Evolutionary conservation across 1,140 invertebrate genomes (phyloP), one percentile per base, ranked within the genome.

Genomic region (Achatina immaculata): DNA sequence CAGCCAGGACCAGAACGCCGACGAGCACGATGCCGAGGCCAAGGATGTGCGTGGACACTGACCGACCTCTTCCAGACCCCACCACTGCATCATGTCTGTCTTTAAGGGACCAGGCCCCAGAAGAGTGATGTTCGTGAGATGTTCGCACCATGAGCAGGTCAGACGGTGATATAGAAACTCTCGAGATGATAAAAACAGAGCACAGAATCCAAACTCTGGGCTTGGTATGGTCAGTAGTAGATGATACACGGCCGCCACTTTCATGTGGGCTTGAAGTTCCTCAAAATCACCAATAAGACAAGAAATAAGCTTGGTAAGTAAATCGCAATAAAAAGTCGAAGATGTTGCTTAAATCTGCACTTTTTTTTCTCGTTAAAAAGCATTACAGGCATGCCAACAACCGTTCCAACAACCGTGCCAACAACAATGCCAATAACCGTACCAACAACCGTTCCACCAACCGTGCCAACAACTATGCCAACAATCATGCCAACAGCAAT

Each of bases 21-120:
- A 83, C 82, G 28, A 84, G 51, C 34, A 85, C 38, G 36, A 87
- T 80, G 19, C 86, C 86, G 6, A 85, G 43, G 21, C 81, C 86
- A 34, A 87, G 73, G 66, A 86, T 86, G n/a, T 75, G 74, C 34
- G 71, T 83, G 48, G 85, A 84, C 81, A 85, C 77, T 19, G 77
- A 48, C 65, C 55, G 62, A 31, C 62, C 66, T 6, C 77, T 62
- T 40, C 34, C 43, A 7, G 51, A 24, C 6, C 51, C 21, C 21
- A 24, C 28, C 31, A 24, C 28, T 19, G 75, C 6, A 21, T 78
- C 77, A 7, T 21, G 1, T 28, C 77, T 6, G 43, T 78, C 77
- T 65, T 78, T 78, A 11, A 78, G 77, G 21, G 77, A 69, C 77
- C 77, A 78, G 16, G 77, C 38, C n/a, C 77, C 45, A 7, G 42